Conservation (phyloP, 1,140 invertebrate species). For the Probaryconus sp. region DNA sequence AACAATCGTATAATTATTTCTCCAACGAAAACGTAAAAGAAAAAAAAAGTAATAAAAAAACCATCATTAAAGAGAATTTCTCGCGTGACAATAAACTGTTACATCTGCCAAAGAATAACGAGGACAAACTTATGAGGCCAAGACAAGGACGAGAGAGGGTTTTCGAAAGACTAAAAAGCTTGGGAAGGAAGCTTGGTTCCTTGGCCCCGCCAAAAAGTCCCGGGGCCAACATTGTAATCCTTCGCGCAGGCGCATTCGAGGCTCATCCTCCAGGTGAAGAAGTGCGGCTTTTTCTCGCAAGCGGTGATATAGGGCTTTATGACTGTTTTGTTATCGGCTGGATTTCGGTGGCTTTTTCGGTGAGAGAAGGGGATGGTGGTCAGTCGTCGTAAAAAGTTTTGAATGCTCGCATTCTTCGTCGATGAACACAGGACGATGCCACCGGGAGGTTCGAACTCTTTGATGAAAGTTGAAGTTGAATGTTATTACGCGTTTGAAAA, state of each 20-base stretch:
- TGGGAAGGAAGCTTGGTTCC: too few species aligned
- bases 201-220: conserved; percentile 68
- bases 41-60: too few species aligned
- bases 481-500: conserved; percentile 3
- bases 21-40: too few species aligned
- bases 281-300: conserved; percentile 28
- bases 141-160: too few species aligned
- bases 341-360: not conserved
- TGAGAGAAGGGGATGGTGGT: not conserved
- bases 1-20: too few species aligned
- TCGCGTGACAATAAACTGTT: too few species aligned
- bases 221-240: conserved; percentile 68
- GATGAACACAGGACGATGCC: conserved; percentile 34
- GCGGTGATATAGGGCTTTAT: conserved; percentile 24
- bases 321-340: conserved; percentile 30
- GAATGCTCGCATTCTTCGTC: conserved; percentile 2
- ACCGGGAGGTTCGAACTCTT: conserved; percentile 5
- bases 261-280: conserved; percentile 42
- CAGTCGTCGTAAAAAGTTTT: not conserved
- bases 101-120: too few species aligned
- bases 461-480: not conserved
- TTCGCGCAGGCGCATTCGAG: conserved; percentile 64
- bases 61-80: too few species aligned
- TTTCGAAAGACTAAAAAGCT: too few species aligned
- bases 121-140: too few species aligned